phyloP scores from a whole-genome alignment of 2,888 invertebrate species.

The Frankliniella fusca region DNA sequence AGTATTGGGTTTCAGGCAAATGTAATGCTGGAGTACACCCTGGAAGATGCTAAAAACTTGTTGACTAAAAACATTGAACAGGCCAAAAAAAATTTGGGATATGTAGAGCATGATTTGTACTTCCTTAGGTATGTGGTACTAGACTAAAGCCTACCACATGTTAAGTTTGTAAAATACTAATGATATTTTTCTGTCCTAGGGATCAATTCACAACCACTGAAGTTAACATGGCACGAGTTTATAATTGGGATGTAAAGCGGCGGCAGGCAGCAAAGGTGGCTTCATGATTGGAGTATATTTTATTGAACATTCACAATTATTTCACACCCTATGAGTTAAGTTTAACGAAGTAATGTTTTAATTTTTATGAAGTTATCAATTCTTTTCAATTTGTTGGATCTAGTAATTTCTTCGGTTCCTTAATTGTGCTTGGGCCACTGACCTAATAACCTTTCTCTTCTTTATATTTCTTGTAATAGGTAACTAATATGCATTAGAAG shows the following conservation, averaged over 20 bases:
- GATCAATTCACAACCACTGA: constrained; percentile 98
- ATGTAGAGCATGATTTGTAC: constrained; percentile 88
- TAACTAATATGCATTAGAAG: no score
- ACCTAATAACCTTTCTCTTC: no score
- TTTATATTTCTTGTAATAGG: no score
- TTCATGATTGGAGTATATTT: constrained; percentile 27
- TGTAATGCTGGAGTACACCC: constrained; percentile 93
- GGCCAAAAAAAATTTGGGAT: constrained; percentile 75
- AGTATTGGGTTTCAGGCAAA: constrained; percentile 55
- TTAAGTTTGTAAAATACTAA: constrained; percentile 3
- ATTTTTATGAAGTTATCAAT: no score
- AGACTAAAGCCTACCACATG: constrained; percentile 28
- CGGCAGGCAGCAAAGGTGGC: constrained; percentile 67
- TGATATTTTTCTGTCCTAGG: constrained; percentile 49
- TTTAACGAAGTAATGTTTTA: no score
- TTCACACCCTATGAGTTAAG: no score
- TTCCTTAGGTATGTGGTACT: constrained; percentile 65
- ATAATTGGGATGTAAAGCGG: constrained; percentile 96
- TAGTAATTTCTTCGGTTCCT: no score
- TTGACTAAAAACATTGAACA: constrained; percentile 77
- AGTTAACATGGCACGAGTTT: constrained; percentile 98
- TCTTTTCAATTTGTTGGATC: no score
- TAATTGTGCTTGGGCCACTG: no score
- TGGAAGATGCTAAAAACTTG: constrained; percentile 83
- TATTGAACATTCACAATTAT: no score